phyloP scores from a whole-genome alignment of 2,113 vertebrate species.

The Thermophis baileyi region DNA sequence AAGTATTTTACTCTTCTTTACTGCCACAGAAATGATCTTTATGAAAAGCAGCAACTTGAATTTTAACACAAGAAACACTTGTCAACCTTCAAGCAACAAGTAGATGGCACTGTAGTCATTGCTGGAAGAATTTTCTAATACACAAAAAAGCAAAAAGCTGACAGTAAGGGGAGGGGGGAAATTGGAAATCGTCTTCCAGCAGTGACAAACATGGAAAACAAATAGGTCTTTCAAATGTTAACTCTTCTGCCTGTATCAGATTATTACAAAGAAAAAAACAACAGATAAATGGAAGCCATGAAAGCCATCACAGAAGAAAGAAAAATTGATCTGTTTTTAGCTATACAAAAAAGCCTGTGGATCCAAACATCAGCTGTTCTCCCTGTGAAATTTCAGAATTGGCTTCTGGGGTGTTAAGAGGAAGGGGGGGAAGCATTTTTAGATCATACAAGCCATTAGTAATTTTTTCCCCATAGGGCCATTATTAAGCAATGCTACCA shows the following conservation, averaged over 20 bases:
- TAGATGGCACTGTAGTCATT: slow-evolving; percentile 78
- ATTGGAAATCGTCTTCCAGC: slow-evolving; percentile 3
- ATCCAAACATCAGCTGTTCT: slow-evolving; percentile 30
- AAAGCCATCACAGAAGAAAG: slow-evolving; percentile 35
- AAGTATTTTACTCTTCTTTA: not conserved
- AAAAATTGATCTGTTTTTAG: slow-evolving; percentile 45
- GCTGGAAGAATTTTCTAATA: slow-evolving; percentile 63
- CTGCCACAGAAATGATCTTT: not conserved
- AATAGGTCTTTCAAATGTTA: slow-evolving; percentile 61
- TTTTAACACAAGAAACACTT: slow-evolving; percentile 43
- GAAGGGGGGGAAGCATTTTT: not conserved
- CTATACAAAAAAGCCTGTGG: slow-evolving; percentile 31
- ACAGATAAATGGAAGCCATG: slow-evolving; percentile 31
- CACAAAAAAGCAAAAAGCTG: slow-evolving; percentile 50
- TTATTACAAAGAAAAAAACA: slow-evolving; percentile 68
- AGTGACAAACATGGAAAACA: slow-evolving; percentile 58
- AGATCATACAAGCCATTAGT: not conserved
- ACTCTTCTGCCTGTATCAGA: slow-evolving; percentile 59
- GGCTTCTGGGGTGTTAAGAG: not conserved
- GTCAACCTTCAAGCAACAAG: slow-evolving; percentile 64
- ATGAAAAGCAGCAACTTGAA: not conserved
- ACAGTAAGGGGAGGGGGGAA: not conserved
- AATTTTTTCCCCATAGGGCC: slow-evolving; percentile 38
- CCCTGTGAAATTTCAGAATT: slow-evolving; percentile 34
- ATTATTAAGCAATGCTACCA: slow-evolving; percentile 45